Evolutionary conservation across 2,797 vertebrate genomes (phyloP).

Genomic region (Intellagama lesueurii): DNA sequence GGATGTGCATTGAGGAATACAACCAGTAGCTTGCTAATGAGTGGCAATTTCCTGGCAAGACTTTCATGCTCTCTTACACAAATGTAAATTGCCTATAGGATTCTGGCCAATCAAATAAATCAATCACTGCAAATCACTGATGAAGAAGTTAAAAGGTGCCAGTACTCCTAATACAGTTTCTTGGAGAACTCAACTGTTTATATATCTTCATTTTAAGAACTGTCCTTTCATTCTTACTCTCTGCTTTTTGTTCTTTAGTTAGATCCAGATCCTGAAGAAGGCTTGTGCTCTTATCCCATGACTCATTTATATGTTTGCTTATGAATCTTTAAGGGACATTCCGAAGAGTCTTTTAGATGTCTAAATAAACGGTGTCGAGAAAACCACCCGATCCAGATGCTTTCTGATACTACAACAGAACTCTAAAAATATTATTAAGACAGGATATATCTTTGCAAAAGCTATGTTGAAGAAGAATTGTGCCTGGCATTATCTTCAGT

Average conservation of each 20-base stretch:
- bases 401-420: background rate
- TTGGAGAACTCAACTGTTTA: background rate
- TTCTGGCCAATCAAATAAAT: no score
- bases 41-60: no score
- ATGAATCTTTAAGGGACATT: background rate
- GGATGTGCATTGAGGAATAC: no score
- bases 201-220: background rate
- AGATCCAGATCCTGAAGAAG: background rate
- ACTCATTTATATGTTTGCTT: background rate
- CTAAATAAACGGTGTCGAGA: background rate
- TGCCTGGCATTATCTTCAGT: background rate
- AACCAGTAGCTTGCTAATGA: no score
- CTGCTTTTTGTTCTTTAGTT: background rate
- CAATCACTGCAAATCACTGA: background rate
- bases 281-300: background rate
- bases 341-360: background rate
- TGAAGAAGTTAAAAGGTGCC: background rate
- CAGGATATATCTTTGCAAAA: background rate
- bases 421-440: background rate
- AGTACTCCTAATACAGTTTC: background rate
- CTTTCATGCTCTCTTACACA: no score
- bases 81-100: no score
- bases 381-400: background rate
- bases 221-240: background rate
- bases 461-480: background rate